Evolutionary conservation across 2,113 vertebrate species (phyloP).

Genomic region (Meleagris gallopavo): DNA sequence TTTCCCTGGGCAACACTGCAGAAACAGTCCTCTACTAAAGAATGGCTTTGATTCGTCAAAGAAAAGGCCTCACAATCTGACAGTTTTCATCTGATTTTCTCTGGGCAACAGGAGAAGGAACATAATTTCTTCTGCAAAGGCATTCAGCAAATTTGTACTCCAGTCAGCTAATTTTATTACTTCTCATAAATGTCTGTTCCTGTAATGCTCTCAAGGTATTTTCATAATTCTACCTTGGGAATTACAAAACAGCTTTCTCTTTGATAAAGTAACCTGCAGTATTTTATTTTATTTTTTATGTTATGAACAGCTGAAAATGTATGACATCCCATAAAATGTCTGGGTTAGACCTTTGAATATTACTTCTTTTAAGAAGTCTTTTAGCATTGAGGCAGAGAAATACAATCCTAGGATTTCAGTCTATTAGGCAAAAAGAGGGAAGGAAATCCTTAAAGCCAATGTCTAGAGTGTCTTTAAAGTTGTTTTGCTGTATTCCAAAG

Average conservation of each 20-base stretch:
- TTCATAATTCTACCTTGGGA: conserved; percentile 72
- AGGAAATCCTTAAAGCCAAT: conserved; percentile 66
- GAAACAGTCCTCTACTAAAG: neutral
- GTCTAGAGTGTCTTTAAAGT: conserved; percentile 67
- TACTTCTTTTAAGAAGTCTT: conserved; percentile 59
- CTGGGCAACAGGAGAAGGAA: conserved; percentile 42
- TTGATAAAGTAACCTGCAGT: conserved; percentile 72
- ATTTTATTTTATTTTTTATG: conserved; percentile 74
- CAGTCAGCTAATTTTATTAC: conserved; percentile 76
- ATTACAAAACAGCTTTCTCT: conserved; percentile 70
- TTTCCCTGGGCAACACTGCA: neutral
- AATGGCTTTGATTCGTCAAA: neutral
- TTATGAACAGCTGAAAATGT: conserved; percentile 73
- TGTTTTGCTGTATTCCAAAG: conserved; percentile 66
- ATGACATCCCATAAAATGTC: conserved; percentile 74
- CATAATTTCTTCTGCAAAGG: conserved; percentile 61
- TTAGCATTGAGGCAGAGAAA: conserved; percentile 60
- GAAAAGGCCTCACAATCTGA: conserved; percentile 23
- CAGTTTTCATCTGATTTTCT: conserved; percentile 49
- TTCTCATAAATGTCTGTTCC: conserved; percentile 72
- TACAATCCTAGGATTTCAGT: conserved; percentile 65
- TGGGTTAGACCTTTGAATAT: conserved; percentile 65
- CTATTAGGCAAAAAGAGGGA: conserved; percentile 61
- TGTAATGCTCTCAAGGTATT: conserved; percentile 72
- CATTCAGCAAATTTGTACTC: conserved; percentile 73